Base-by-base conservation (phyloP, 2,113 vertebrate genomes). In the Ciconia stormi region DNA sequence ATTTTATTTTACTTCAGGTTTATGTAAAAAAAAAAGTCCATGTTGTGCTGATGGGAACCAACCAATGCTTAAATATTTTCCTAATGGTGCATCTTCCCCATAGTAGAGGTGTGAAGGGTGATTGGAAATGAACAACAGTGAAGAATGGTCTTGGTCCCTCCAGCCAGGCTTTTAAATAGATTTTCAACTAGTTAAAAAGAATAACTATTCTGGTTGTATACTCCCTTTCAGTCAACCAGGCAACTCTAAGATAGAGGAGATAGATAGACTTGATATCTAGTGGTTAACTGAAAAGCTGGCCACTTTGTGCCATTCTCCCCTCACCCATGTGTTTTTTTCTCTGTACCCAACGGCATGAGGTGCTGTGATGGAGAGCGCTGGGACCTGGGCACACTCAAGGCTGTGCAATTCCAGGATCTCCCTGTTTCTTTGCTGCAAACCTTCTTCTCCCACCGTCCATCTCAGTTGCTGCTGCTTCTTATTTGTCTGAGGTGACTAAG, bases 281-380 rank as follows among this genome's bases (percentile, higher is more conserved):
- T 2, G 2, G 49, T 71, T 50, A 82, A 46, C 19, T 40, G 36
- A 58, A 42, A 46, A 88, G 11, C 8, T 36, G 30, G 22, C 27
- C 36, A 36, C 40, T 74, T 56, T 21, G 19, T 50, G 42, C 17
- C 38, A 38, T 71, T 65, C 29, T 66, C 25, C 40, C 63, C 7
- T 5, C n/a, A 23, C 12, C 17, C 1, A 0, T 34, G 16, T 38
- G 8, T 13, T 56, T 79, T 78, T 13, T 42, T 2, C 8, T 55
- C 55, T 72, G 46, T 30, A 42, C 21, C 23, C 13, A 78, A 71
- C 47, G 13, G 11, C 1, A 5, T 4, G 42, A 11, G 27, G 40
- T 59, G 36, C 49, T 50, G 36, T 10, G 19, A 63, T 3, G 2
- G 23, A 30, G 34, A n/a, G 34, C 15, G 34, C 56, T 59, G 20